These are phyloP conservation scores for Crambe crambe DNA, from an alignment of 37 sponge, comb jelly and placozoan species.

Conservation along the genomic window DNA sequence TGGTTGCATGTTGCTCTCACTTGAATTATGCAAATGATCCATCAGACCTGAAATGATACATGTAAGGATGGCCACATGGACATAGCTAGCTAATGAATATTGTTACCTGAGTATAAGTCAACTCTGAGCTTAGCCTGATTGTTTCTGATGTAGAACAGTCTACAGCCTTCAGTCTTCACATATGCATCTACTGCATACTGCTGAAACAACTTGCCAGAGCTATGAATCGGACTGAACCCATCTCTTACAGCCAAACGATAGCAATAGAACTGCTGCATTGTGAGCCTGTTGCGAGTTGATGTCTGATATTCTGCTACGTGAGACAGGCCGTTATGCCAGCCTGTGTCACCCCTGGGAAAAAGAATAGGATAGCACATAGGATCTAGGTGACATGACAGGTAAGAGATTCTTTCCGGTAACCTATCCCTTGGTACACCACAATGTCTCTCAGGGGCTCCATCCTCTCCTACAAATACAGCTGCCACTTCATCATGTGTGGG, in stretches of 20 bases:
- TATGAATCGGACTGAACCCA: not conserved
- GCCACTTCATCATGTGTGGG: slow-evolving; percentile 1
- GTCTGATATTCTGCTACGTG: not conserved
- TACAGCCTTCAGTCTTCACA: slow-evolving; percentile 7
- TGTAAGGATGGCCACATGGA: not conserved
- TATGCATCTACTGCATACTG: not conserved
- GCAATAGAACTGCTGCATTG: not conserved
- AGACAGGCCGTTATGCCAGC: not conserved
- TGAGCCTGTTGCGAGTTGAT: not conserved
- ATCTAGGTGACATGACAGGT: not conserved
- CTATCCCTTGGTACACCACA: not conserved
- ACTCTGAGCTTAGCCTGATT: not conserved
- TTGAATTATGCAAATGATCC: not conserved
- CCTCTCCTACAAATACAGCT: not conserved
- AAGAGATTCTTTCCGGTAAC: not conserved
- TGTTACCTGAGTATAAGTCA: not conserved
- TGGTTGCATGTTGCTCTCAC: not conserved
- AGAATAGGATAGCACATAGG: not conserved
- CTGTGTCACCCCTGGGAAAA: not conserved
- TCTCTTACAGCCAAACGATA: not conserved
- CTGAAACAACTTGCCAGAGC: not conserved
- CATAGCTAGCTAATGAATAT: not conserved
- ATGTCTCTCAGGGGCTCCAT: not conserved
- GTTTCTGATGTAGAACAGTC: not conserved
- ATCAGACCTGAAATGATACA: not conserved